phyloP scores from a whole-genome alignment of 2,797 vertebrate genomes.

The Brachymystax lenok region DNA sequence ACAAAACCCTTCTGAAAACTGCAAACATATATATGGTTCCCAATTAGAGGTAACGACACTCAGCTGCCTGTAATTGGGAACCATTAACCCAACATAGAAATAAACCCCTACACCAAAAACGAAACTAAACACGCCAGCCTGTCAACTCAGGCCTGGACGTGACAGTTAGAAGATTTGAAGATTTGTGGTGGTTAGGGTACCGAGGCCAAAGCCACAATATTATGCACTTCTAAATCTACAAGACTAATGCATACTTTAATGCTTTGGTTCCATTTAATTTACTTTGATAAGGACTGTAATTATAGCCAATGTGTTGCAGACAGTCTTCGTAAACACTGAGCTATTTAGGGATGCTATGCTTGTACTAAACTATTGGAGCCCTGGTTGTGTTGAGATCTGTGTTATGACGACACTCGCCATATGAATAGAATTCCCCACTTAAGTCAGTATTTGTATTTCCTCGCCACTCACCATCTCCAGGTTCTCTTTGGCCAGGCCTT shows the following conservation, averaged over 20 bases:
- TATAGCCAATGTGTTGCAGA: neutral
- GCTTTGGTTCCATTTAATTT: no score
- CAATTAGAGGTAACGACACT: no score
- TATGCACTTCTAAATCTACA: neutral
- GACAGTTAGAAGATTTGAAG: no score
- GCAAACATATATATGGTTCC: no score
- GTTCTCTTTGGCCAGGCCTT: slow-evolving; percentile 89
- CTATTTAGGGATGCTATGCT: neutral
- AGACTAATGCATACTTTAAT: neutral
- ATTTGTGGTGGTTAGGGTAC: neutral
- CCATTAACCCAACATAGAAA: no score
- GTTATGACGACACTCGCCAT: neutral
- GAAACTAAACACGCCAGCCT: no score
- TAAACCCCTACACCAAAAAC: no score
- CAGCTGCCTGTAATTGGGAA: no score
- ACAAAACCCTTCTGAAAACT: no score
- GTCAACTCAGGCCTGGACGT: no score
- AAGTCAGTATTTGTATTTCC: neutral
- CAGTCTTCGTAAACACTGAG: neutral
- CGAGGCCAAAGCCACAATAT: neutral
- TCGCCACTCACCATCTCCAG: slow-evolving; percentile 87
- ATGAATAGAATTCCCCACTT: neutral
- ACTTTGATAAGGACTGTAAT: neutral
- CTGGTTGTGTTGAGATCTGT: neutral
- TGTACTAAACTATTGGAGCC: neutral